Conservation (phyloP, 2,888 invertebrate species). For the Drosophila mettleri region DNA sequence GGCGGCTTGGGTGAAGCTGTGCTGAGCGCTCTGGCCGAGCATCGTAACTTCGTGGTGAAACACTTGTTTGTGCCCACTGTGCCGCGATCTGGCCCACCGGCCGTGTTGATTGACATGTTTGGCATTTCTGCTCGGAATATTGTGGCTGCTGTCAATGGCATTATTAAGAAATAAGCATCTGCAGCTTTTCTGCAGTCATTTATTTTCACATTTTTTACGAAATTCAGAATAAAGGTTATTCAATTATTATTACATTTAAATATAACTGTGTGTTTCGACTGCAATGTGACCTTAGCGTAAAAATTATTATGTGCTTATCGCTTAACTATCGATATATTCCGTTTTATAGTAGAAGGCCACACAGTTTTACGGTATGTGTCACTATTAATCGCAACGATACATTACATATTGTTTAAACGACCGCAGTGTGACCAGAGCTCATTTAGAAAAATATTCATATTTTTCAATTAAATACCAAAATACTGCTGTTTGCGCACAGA, state of each 20-base stretch:
- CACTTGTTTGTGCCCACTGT: conserved; percentile 92
- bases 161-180: conserved; percentile 86
- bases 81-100: conserved; percentile 97
- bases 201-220: conserved; percentile 6
- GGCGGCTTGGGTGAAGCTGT: conserved; percentile 99
- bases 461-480: not conserved
- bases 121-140: conserved; percentile 95
- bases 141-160: conserved; percentile 88
- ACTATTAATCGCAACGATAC: not conserved
- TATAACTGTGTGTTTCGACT: conserved; percentile 1
- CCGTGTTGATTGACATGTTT: conserved; percentile 93
- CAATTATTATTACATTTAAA: conserved; percentile 12
- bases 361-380: not conserved
- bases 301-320: not conserved
- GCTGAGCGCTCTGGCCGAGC: conserved; percentile 90
- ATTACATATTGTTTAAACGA: no score
- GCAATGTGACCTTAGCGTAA: conserved; percentile 3
- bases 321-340: not conserved
- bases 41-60: conserved; percentile 90
- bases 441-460: not conserved
- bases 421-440: conserved; percentile 1
- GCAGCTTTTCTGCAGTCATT: conserved; percentile 4
- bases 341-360: not conserved
- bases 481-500: conserved; percentile 2
- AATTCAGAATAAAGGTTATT: conserved; percentile 28